Percentiles rank a stretch among this genome's conserved stretches.
Evolutionary conservation across 2,888 invertebrate species (phyloP).

Genomic region (Xestia xanthographa): DNA sequence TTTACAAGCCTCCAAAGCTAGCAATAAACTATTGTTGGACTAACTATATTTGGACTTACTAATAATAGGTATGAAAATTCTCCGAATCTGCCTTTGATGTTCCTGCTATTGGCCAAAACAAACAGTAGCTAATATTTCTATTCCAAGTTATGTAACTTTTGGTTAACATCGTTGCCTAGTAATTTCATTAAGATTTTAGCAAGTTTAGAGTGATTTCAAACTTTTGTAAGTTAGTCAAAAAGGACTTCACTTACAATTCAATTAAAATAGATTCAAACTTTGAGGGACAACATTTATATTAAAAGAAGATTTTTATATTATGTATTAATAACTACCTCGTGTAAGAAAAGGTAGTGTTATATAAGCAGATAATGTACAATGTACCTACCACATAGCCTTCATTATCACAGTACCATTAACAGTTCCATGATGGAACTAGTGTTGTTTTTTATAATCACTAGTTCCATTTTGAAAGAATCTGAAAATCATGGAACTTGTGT

Average conservation of each 20-base stretch:
- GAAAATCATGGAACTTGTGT: too few species aligned
- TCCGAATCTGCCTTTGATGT: not conserved
- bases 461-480: too few species aligned
- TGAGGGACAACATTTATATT: not conserved
- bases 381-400: too few species aligned
- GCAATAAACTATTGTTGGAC: too few species aligned
- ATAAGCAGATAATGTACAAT: not conserved
- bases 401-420: too few species aligned
- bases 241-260: constrained; percentile 34
- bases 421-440: too few species aligned
- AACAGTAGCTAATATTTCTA: constrained; percentile 5
- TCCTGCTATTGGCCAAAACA: not conserved
- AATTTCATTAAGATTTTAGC: constrained; percentile 29
- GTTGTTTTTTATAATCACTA: too few species aligned
- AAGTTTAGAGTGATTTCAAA: constrained; percentile 28
- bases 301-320: not conserved
- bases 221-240: constrained; percentile 27
- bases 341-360: not conserved
- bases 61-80: not conserved
- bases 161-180: not conserved
- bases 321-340: not conserved
- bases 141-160: not conserved
- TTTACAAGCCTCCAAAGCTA: too few species aligned
- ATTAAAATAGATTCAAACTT: constrained; percentile 32
- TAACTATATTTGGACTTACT: too few species aligned